Evolutionary conservation across 1,140 invertebrate species (phyloP).

Genomic region (Drosophila takahashii): DNA sequence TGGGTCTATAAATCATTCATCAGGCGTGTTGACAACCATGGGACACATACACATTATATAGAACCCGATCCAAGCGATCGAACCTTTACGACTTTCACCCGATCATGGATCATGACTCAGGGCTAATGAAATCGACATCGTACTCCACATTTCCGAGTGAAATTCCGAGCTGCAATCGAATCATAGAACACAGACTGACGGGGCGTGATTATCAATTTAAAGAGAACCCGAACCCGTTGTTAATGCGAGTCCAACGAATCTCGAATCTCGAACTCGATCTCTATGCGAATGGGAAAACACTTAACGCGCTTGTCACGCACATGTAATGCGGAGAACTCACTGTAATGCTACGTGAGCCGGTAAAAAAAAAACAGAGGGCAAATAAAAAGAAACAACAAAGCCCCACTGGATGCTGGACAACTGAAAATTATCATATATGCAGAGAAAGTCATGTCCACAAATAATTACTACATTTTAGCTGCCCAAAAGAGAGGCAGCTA

Average conservation of each 20-base stretch:
- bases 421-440: constrained; percentile 41
- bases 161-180: constrained; percentile 8
- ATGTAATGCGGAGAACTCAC: constrained; percentile 28
- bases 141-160: constrained; percentile 22
- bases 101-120: constrained; percentile 30
- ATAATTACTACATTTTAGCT: constrained; percentile 45
- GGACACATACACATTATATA: constrained; percentile 11
- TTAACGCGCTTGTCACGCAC: constrained; percentile 60
- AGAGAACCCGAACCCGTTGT: constrained; percentile 41
- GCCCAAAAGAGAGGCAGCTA: constrained; percentile 28
- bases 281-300: constrained; percentile 32
- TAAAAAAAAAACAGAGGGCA: not conserved
- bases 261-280: constrained; percentile 2
- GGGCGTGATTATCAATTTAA: constrained; percentile 56
- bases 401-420: constrained; percentile 26
- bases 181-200: constrained; percentile 10
- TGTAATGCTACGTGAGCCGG: constrained; percentile 4
- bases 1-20: constrained; percentile 2
- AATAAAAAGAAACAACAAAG: not conserved
- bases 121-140: constrained; percentile 4
- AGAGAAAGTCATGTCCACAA: constrained; percentile 56
- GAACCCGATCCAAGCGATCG: constrained; percentile 18
- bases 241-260: constrained; percentile 42
- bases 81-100: constrained; percentile 22
- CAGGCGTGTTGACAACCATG: constrained; percentile 14